phyloP scores from a whole-genome alignment of 2,797 vertebrate species.

The Phrynocephalus guinanensis region DNA sequence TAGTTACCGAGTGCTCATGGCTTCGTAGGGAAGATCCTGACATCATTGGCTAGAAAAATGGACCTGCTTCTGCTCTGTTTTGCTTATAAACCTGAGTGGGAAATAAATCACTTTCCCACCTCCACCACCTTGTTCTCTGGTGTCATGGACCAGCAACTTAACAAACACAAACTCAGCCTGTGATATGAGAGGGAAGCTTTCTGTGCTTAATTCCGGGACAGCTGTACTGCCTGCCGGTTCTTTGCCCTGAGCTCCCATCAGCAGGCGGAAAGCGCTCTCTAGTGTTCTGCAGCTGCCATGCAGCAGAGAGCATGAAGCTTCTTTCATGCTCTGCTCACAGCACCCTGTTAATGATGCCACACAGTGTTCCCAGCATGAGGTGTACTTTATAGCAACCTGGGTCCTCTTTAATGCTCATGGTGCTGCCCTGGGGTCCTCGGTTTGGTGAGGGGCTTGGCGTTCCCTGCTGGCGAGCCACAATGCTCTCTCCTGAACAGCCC shows the following conservation, averaged over 20 bases:
- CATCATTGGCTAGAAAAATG: not conserved
- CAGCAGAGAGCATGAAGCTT: no score
- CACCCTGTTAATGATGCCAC: not conserved
- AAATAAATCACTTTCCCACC: not conserved
- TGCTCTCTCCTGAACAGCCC: no score
- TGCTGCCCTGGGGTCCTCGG: no score
- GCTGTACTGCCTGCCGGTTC: no score
- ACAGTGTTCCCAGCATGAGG: not conserved
- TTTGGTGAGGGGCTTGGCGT: no score
- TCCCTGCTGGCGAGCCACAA: no score
- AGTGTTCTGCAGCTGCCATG: not conserved
- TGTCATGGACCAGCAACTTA: not conserved
- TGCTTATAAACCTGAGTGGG: not conserved
- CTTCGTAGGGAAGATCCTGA: not conserved
- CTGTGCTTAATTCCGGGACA: not conserved
- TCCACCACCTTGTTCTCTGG: not conserved
- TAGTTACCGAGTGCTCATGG: not conserved
- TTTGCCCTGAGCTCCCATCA: not conserved
- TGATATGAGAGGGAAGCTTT: not conserved
- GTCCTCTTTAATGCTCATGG: no score
- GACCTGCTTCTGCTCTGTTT: not conserved
- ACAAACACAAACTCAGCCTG: not conserved
- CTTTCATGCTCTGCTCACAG: not conserved
- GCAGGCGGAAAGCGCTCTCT: not conserved
- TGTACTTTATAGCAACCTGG: no score